Evolutionary conservation across 2,797 vertebrate species (phyloP).

Genomic region (Sebastes taczanowskii): DNA sequence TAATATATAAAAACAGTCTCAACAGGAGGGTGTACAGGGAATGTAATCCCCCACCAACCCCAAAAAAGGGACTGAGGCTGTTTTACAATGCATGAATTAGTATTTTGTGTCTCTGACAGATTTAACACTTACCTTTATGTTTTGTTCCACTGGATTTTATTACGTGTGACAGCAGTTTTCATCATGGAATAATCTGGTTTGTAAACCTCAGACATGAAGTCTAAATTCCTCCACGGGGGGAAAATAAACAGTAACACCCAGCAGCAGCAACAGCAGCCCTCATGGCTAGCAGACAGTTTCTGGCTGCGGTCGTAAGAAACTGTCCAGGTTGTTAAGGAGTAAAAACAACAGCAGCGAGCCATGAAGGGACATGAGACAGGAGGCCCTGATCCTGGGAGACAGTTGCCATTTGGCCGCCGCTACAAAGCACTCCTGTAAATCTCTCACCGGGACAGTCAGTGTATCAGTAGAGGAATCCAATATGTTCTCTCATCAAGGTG

Average conservation of each 20-base stretch:
- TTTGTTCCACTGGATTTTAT: constrained; percentile 42
- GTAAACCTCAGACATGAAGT: constrained; percentile 43
- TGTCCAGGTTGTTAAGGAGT: constrained; percentile 52
- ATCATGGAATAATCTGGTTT: constrained; percentile 62
- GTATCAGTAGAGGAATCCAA: constrained; percentile 23
- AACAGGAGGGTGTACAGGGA: neutral
- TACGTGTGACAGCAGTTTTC: constrained; percentile 52
- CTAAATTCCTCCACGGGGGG: constrained; percentile 53
- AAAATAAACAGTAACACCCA: constrained; percentile 64
- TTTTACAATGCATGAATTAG: neutral
- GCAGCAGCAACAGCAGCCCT: constrained; percentile 15
- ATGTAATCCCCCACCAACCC: neutral
- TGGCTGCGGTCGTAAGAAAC: constrained; percentile 45
- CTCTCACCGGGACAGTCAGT: constrained; percentile 24
- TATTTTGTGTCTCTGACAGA: constrained; percentile 23
- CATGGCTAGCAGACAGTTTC: constrained; percentile 16
- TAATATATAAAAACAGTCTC: neutral
- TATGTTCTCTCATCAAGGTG: constrained; percentile 39
- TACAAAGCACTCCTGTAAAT: constrained; percentile 56
- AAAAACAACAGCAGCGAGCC: constrained; percentile 47
- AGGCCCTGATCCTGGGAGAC: constrained; percentile 43
- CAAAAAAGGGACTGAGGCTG: constrained; percentile 7
- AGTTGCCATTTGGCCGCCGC: constrained; percentile 44
- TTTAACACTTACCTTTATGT: constrained; percentile 42
- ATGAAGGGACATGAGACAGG: constrained; percentile 65